A percentile compares a stretch with the other conserved stretches of the same genome.
phyloP scores from a whole-genome alignment of 1,140 invertebrate species.

The Chelonus insularis region DNA sequence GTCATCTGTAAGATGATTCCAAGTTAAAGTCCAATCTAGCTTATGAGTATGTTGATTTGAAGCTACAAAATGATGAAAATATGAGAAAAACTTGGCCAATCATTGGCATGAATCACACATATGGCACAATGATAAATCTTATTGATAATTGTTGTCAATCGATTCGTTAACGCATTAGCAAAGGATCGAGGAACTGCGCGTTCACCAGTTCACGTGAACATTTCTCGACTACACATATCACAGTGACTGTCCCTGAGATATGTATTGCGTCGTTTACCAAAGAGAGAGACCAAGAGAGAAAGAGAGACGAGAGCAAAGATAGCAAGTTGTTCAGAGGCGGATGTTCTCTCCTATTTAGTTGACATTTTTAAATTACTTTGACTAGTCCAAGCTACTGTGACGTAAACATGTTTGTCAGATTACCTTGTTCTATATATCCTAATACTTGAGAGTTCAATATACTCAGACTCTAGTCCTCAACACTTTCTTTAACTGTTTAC shows the following conservation, averaged over 20 bases:
- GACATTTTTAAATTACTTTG: not conserved
- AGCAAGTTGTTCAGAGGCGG: not conserved
- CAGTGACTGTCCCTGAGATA: constrained; percentile 29
- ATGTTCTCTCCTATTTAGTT: constrained; percentile 14
- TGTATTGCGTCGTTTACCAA: constrained; percentile 31
- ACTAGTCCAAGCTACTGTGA: not conserved
- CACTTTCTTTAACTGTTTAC: not conserved
- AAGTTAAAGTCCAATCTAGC: too few relatives aligned
- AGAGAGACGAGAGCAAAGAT: constrained; percentile 3
- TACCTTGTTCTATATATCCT: not conserved
- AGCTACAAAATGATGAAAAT: too few relatives aligned
- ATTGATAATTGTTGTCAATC: constrained; percentile 23
- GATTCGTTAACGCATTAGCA: constrained; percentile 12
- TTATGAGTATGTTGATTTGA: too few relatives aligned
- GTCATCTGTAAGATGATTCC: too few relatives aligned
- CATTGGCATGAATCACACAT: too few relatives aligned
- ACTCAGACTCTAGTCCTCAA: not conserved
- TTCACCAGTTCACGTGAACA: constrained; percentile 5
- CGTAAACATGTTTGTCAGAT: constrained; percentile 13
- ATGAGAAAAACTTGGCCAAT: too few relatives aligned
- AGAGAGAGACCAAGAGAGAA: not conserved
- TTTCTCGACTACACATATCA: constrained; percentile 1
- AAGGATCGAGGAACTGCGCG: constrained; percentile 21
- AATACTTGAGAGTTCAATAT: constrained; percentile 10
- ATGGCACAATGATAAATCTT: not conserved